Percentiles rank a stretch among this genome's conserved stretches.
Evolutionary conservation across 2,113 vertebrate species (phyloP).

Genomic region (Anoplopoma fimbria): DNA sequence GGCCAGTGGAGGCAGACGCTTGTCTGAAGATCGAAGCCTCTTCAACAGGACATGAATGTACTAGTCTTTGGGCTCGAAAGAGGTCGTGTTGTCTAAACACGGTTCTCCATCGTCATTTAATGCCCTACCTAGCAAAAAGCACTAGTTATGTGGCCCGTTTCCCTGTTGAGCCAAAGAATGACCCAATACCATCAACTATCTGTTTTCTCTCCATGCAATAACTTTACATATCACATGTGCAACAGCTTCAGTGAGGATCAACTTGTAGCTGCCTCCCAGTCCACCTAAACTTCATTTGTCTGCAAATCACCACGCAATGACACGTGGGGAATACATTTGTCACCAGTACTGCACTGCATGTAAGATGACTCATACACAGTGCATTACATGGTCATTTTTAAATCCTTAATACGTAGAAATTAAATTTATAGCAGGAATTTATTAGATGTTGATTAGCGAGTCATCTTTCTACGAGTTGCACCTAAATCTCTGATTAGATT

Average conservation of each 20-base stretch:
- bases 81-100: conserved; percentile 47
- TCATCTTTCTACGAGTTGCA: conserved; percentile 44
- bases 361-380: conserved; percentile 27
- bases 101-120: conserved; percentile 48
- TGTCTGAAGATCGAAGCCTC: conserved; percentile 65
- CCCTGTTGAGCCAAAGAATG: conserved; percentile 81
- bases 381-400: conserved; percentile 33
- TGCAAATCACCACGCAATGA: conserved; percentile 34
- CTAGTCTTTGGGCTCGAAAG: conserved; percentile 67
- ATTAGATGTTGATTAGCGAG: conserved; percentile 41
- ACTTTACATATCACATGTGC: conserved; percentile 57
- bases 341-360: conserved; percentile 29
- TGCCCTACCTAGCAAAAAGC: conserved; percentile 63
- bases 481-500: conserved; percentile 59
- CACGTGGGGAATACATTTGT: conserved; percentile 52
- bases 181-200: conserved; percentile 60
- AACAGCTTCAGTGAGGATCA: conserved; percentile 60
- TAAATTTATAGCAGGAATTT: conserved; percentile 33
- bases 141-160: conserved; percentile 68
- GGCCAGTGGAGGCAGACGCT: conserved; percentile 50
- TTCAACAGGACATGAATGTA: conserved; percentile 80
- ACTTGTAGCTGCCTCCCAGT: conserved; percentile 65
- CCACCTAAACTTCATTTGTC: conserved; percentile 50
- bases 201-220: conserved; percentile 69
- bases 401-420: conserved; percentile 43